A percentile compares a stretch with the other conserved stretches of the same genome.
Conservation (phyloP, 1,140 invertebrate genomes). For the Brachionus asplanchnoidis region DNA sequence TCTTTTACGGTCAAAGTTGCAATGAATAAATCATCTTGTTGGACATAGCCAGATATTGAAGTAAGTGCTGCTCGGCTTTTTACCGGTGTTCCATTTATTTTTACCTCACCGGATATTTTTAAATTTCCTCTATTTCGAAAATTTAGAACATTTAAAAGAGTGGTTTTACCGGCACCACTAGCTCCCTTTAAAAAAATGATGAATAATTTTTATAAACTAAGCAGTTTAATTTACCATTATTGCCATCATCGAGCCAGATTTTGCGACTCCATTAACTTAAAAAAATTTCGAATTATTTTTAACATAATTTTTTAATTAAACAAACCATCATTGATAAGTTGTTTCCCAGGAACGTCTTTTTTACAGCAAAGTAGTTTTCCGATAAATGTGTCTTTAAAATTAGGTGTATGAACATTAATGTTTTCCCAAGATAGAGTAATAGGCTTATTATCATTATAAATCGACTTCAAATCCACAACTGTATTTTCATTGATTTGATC, state of each 20-base stretch:
- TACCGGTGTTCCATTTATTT: conserved; percentile 51
- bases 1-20: conserved; percentile 60
- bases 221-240: not conserved
- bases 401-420: conserved; percentile 20
- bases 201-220: not conserved
- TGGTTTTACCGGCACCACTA: conserved; percentile 79
- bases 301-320: not conserved
- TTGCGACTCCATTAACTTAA: conserved; percentile 36
- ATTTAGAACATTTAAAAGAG: conserved; percentile 82
- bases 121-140: conserved; percentile 70
- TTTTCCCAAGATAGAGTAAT: conserved; percentile 36
- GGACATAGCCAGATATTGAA: conserved; percentile 79
- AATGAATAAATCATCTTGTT: conserved; percentile 69
- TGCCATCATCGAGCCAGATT: conserved; percentile 28
- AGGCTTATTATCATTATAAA: not conserved
- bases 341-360: conserved; percentile 31
- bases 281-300: not conserved
- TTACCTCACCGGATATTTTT: conserved; percentile 65
- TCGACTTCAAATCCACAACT: not conserved
- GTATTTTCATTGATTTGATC: not conserved
- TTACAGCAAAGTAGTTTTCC: conserved; percentile 33
- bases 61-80: not conserved
- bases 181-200: conserved; percentile 8
- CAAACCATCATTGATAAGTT: conserved; percentile 27
- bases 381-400: not conserved